These are phyloP conservation scores for Enteromius viviparus DNA, from an alignment of 2,797 vertebrate species.

Conservation along the genomic window DNA sequence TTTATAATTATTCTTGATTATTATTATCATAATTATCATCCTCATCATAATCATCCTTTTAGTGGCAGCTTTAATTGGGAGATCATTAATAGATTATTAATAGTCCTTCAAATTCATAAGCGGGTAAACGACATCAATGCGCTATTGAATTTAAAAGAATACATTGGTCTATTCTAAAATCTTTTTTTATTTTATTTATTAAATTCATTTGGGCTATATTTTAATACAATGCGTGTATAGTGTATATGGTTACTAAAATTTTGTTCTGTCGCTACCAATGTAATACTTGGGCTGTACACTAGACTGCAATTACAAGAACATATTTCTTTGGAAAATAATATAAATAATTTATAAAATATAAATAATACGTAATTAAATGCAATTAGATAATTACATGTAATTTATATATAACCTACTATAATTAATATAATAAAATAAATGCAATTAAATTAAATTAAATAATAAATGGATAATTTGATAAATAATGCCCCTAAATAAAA, in stretches of 20 bases:
- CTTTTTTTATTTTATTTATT: neutral
- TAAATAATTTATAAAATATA: neutral
- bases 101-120: neutral
- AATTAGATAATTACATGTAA: neutral
- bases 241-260: neutral
- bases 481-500: neutral
- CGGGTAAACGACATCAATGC: neutral
- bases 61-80: neutral
- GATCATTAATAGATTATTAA: neutral
- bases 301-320: too few relatives aligned
- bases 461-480: neutral
- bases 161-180: neutral
- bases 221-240: neutral
- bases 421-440: too few relatives aligned
- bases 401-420: too few relatives aligned
- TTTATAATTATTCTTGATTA: neutral
- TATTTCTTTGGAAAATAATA: neutral
- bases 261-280: neutral
- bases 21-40: neutral
- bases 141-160: neutral
- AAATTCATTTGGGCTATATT: neutral
- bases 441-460: neutral
- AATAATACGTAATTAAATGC: neutral
- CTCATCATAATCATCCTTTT: neutral
- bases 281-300: neutral